phyloP scores from a whole-genome alignment of 2,797 vertebrate species.

The Peromyscus eremicus region DNA sequence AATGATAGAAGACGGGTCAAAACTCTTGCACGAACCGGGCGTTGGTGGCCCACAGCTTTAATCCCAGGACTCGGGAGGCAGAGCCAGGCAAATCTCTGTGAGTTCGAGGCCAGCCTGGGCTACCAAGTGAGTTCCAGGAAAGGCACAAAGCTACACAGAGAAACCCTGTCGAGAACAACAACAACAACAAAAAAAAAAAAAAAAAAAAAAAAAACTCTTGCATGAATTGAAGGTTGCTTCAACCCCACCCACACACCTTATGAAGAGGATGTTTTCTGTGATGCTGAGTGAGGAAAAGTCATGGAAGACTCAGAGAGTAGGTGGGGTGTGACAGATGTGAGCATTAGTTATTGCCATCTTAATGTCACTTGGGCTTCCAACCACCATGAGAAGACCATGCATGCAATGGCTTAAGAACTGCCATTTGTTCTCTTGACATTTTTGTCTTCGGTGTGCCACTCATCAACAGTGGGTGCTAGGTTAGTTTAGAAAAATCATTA shows the following conservation, averaged over 20 bases:
- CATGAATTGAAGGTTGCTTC: background rate
- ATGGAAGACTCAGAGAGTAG: background rate
- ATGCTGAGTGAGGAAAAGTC: background rate
- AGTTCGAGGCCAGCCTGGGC: too few relatives aligned
- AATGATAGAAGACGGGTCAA: background rate
- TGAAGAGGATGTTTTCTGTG: background rate
- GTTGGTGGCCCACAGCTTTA: too few relatives aligned
- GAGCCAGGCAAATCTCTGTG: too few relatives aligned
- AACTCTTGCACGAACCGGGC: background rate
- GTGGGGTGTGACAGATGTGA: background rate
- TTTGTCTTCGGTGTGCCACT: background rate
- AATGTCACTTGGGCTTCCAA: background rate
- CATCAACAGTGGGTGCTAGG: background rate
- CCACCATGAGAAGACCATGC: fast-evolving
- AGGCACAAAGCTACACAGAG: too few relatives aligned
- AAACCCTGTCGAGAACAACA: too few relatives aligned
- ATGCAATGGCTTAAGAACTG: background rate
- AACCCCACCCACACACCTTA: background rate
- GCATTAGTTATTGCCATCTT: background rate
- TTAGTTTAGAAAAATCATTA: background rate
- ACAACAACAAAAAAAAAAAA: too few relatives aligned
- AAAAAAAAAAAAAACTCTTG: background rate
- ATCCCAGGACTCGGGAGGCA: too few relatives aligned
- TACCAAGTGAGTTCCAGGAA: too few relatives aligned
- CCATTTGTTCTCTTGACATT: background rate